Conservation (phyloP, 2,888 invertebrate genomes). For the Ormyrus rosae region DNA sequence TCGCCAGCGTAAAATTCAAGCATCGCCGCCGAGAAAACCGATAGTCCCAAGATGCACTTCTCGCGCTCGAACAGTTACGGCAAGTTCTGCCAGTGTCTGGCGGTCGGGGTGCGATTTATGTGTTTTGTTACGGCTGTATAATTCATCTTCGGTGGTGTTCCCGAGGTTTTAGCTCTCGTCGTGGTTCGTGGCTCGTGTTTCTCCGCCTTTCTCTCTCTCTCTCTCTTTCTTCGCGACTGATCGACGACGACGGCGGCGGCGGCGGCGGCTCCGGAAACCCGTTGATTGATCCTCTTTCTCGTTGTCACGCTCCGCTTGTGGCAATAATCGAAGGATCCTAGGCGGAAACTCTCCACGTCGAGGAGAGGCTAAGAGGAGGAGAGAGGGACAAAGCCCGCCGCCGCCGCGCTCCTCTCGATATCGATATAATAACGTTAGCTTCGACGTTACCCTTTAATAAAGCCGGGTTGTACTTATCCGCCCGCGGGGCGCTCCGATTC, state of each 20-base stretch:
- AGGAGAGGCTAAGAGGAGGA: not conserved
- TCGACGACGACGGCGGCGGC: constrained; percentile 24
- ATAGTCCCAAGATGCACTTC: no score
- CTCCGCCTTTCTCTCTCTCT: constrained; percentile 13
- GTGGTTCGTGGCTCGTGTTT: constrained; percentile 3
- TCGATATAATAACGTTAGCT: constrained; percentile 19
- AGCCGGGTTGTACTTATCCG: not conserved
- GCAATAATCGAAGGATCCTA: constrained; percentile 65
- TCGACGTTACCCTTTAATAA: constrained; percentile 34
- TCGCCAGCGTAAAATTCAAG: no score
- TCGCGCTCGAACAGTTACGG: no score
- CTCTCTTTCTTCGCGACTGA: not conserved
- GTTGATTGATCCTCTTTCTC: constrained; percentile 61
- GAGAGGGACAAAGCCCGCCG: not conserved
- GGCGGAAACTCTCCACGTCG: constrained; percentile 60
- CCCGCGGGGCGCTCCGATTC: not conserved
- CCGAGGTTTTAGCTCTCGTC: not conserved
- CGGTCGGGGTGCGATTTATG: constrained; percentile 6
- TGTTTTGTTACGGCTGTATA: constrained; percentile 33
- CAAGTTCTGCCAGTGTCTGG: no score
- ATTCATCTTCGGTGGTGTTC: constrained; percentile 31
- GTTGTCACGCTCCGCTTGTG: constrained; percentile 64
- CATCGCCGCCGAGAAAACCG: no score
- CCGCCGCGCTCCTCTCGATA: not conserved
- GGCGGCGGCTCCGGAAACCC: constrained; percentile 59